phyloP scores from a whole-genome alignment of 2,113 vertebrate genomes.

The Saguinus midas region DNA sequence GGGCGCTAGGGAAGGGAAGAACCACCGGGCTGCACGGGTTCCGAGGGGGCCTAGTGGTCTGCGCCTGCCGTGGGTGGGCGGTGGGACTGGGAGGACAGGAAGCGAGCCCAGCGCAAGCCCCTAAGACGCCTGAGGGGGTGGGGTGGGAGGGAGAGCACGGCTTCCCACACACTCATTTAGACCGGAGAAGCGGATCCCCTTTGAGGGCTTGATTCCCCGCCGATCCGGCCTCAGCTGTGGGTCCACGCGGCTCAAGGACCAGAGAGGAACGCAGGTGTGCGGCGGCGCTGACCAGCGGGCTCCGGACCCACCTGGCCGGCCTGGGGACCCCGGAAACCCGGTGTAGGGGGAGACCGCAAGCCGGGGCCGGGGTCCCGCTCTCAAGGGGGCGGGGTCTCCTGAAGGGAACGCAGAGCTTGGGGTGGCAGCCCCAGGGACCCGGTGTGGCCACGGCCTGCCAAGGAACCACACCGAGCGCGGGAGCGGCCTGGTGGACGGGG shows the following conservation, averaged over 20 bases:
- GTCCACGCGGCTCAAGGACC: not conserved
- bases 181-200: not conserved
- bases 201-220: not conserved
- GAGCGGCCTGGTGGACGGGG: not conserved
- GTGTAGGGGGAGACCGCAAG: not conserved
- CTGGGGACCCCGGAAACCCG: not conserved
- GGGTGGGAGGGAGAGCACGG: not conserved
- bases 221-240: not conserved
- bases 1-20: not conserved
- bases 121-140: not conserved
- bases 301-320: not conserved
- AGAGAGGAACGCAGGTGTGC: not conserved
- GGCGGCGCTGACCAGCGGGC: not conserved
- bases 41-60: not conserved
- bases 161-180: not conserved
- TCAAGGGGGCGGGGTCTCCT: not conserved
- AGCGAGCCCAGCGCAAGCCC: not conserved
- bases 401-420: not conserved
- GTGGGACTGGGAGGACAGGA: not conserved
- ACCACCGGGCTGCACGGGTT: not conserved
- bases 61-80: not conserved
- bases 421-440: not conserved
- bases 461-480: not conserved
- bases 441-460: not conserved
- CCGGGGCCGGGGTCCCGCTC: rapidly evolving